Evolutionary conservation across 2,113 vertebrate genomes (phyloP).

Genomic region (Otocyon megalotis): DNA sequence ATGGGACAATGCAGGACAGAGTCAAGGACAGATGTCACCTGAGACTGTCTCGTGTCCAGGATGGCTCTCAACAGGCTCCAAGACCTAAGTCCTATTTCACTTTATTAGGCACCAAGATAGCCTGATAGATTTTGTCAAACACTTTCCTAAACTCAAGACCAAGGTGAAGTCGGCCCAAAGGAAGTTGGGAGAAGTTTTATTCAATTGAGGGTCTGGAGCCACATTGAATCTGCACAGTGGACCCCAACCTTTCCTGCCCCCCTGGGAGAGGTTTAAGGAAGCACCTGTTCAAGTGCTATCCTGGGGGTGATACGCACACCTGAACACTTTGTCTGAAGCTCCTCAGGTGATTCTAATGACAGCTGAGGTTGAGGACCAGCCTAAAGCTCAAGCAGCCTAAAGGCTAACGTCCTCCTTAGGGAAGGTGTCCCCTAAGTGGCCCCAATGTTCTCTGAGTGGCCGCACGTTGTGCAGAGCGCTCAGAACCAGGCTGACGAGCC

Average conservation of each 20-base stretch:
- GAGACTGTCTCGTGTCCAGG: not conserved
- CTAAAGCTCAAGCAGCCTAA: accelerated
- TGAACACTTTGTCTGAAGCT: not conserved
- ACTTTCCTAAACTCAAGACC: not conserved
- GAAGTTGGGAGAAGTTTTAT: not conserved
- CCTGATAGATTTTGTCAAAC: not conserved
- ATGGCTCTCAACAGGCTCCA: accelerated
- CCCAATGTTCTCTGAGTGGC: not conserved
- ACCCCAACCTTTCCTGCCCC: not conserved
- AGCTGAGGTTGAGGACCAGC: not conserved
- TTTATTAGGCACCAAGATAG: not conserved
- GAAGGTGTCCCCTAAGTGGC: too few species aligned
- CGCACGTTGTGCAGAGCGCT: accelerated
- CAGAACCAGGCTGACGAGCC: too few species aligned
- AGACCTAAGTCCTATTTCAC: accelerated
- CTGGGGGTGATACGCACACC: accelerated
- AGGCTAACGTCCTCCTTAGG: not conserved
- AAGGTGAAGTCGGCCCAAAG: not conserved
- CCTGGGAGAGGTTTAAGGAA: not conserved
- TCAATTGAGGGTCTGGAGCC: not conserved
- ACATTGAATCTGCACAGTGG: not conserved
- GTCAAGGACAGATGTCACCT: not conserved
- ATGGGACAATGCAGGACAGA: not conserved
- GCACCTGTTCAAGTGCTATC: too few species aligned
- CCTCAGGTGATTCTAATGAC: not conserved